Conservation (phyloP, 2,797 vertebrate genomes). For the Myotis daubentonii region DNA sequence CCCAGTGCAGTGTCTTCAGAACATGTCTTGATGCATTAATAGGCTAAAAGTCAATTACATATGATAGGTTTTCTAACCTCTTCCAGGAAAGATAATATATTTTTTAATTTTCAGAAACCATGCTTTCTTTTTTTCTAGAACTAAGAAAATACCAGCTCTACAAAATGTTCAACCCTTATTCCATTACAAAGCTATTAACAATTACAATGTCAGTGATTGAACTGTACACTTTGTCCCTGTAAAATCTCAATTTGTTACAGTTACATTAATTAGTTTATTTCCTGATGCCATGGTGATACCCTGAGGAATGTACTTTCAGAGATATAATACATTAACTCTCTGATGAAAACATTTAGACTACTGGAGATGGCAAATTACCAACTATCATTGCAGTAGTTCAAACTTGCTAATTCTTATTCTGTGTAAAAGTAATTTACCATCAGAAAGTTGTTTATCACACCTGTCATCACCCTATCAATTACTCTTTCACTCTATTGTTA, state of each 20-base stretch:
- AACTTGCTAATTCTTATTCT: slow-evolving; percentile 8
- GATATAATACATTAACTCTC: neutral
- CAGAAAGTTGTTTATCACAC: neutral
- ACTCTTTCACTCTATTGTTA: neutral
- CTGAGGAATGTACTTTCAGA: neutral
- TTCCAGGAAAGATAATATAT: neutral
- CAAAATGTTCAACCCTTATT: neutral
- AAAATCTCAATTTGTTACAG: slow-evolving; percentile 18
- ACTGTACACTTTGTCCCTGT: neutral
- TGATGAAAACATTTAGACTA: neutral
- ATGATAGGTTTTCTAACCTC: neutral
- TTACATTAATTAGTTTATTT: slow-evolving; percentile 15
- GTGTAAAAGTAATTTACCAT: neutral
- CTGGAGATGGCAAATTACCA: neutral
- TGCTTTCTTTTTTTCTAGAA: neutral
- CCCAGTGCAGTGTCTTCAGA: neutral
- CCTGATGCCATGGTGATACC: neutral
- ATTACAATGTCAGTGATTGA: slow-evolving; percentile 18
- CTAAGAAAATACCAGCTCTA: neutral
- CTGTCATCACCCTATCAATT: neutral
- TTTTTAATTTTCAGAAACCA: neutral
- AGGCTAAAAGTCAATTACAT: neutral
- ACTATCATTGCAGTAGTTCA: neutral
- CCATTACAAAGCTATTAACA: neutral
- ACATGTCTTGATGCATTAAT: neutral